phyloP scores from a whole-genome alignment of 2,888 invertebrate genomes.

The Metalampra italica region DNA sequence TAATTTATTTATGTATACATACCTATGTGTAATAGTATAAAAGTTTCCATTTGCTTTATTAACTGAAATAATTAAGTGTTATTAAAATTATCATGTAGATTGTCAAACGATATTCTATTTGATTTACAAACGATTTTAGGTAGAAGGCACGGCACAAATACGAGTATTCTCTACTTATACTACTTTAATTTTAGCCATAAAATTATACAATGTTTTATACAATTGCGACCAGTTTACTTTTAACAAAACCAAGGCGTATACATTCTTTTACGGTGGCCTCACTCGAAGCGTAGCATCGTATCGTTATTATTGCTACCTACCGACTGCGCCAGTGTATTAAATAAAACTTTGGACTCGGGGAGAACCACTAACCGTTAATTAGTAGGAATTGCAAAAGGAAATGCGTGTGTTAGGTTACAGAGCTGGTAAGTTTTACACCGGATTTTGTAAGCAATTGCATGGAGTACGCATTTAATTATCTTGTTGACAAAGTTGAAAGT shows the following conservation, averaged over 20 bases:
- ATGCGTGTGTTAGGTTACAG: too few relatives aligned
- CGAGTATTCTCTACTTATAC: conserved; percentile 37
- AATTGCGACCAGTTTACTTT: background rate
- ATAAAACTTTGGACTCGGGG: too few relatives aligned
- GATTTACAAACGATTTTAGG: conserved; percentile 24
- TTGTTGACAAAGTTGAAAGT: too few relatives aligned
- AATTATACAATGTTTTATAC: conserved; percentile 2
- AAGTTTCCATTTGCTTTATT: conserved; percentile 14
- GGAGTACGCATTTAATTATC: too few relatives aligned
- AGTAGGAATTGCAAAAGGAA: too few relatives aligned
- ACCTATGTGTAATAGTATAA: background rate
- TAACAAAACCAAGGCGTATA: background rate
- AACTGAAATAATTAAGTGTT: background rate
- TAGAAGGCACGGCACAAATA: conserved; percentile 46
- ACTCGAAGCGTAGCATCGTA: too few relatives aligned
- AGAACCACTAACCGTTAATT: too few relatives aligned
- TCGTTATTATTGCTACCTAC: too few relatives aligned
- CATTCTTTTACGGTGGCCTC: background rate
- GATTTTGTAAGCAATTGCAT: too few relatives aligned
- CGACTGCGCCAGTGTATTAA: too few relatives aligned
- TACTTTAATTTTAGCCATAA: conserved; percentile 17
- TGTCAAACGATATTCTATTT: conserved; percentile 9
- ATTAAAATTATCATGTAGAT: conserved; percentile 5
- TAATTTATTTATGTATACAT: conserved; percentile 5
- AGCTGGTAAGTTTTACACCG: too few relatives aligned